A percentile compares a stretch with the other conserved stretches of the same genome.
These are phyloP conservation scores for Solea senegalensis DNA, from an alignment of 2,113 vertebrate species.

Conservation along the genomic window DNA sequence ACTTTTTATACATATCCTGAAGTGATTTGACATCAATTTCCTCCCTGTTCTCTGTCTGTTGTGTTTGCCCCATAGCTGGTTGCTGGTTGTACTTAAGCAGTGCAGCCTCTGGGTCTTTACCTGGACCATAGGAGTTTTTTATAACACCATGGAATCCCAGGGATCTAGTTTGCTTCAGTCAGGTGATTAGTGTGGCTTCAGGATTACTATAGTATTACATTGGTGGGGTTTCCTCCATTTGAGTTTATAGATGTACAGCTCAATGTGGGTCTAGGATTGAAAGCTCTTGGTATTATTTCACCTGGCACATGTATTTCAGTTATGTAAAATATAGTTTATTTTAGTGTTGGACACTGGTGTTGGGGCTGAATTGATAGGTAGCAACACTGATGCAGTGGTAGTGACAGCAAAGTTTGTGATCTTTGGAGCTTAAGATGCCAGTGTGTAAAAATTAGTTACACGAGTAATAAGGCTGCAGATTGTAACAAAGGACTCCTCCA, in stretches of 20 bases:
- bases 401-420: too few species aligned
- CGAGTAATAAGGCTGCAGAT: too few species aligned
- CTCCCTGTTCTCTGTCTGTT: conserved; percentile 54
- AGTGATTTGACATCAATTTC: conserved; percentile 75
- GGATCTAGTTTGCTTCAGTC: conserved; percentile 16
- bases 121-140: conserved; percentile 17
- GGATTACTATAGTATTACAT: conserved; percentile 55
- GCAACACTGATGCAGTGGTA: too few species aligned
- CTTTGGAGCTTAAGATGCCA: too few species aligned
- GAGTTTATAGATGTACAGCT: conserved; percentile 17
- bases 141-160: conserved; percentile 39
- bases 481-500: too few species aligned
- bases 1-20: conserved; percentile 82
- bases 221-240: conserved; percentile 43
- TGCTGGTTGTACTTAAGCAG: conserved; percentile 1
- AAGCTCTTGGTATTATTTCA: neutral
- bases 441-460: too few species aligned
- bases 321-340: neutral
- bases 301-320: neutral
- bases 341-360: too few species aligned
- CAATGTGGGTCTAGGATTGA: neutral
- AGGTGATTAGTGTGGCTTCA: conserved; percentile 46
- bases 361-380: too few species aligned
- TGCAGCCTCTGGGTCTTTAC: neutral
- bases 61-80: conserved; percentile 73